These are phyloP conservation scores for Pantherophis guttatus DNA, from an alignment of 2,113 vertebrate species.

Conservation along the genomic window DNA sequence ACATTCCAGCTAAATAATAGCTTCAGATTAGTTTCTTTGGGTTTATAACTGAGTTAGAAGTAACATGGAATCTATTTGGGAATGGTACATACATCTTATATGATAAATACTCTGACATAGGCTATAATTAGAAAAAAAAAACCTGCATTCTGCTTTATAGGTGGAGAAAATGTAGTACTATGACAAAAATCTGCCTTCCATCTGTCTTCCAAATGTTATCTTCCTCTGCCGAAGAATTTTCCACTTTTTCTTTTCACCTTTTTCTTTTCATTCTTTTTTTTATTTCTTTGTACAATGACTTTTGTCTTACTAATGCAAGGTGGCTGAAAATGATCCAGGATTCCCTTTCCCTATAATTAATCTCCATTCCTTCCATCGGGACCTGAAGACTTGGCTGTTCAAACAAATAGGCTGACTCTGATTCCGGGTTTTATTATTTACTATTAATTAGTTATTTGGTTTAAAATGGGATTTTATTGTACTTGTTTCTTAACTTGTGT, in stretches of 20 bases:
- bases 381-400: no score
- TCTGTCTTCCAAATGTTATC: background rate
- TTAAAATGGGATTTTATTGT: no score
- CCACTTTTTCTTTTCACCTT: background rate
- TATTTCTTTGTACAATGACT: background rate
- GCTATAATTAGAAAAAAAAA: background rate
- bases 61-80: background rate
- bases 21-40: background rate
- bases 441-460: no score
- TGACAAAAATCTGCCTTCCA: background rate
- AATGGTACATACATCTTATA: background rate
- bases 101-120: background rate
- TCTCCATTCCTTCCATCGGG: no score
- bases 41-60: background rate
- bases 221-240: background rate
- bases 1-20: background rate
- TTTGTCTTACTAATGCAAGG: background rate
- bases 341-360: background rate
- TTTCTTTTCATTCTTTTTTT: background rate
- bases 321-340: background rate
- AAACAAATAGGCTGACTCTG: no score
- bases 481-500: no score
- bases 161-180: background rate
- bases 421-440: no score
- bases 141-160: background rate